These are phyloP conservation scores for Hyppa rectilinea DNA, from an alignment of 2,888 invertebrate genomes.

Conservation along the genomic window DNA sequence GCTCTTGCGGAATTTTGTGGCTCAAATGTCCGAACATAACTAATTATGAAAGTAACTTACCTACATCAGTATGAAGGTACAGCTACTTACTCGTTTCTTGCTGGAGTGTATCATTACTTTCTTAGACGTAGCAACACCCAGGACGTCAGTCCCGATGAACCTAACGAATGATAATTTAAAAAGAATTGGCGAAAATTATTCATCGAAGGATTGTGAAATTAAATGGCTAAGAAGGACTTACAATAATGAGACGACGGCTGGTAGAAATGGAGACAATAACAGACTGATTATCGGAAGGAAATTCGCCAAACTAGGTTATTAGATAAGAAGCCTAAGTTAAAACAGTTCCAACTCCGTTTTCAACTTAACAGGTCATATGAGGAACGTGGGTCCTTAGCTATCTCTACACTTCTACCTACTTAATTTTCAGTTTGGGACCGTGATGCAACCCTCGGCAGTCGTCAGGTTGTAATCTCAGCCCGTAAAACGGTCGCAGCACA, in stretches of 20 bases:
- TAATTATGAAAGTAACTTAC: constrained; percentile 27
- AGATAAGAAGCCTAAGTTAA: constrained; percentile 11
- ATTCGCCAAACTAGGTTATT: neutral
- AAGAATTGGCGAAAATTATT: neutral
- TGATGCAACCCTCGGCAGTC: constrained; percentile 48
- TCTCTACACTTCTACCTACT: constrained; percentile 30
- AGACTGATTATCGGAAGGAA: neutral
- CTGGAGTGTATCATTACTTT: neutral
- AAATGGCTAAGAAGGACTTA: neutral
- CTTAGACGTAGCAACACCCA: neutral
- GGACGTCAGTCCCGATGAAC: neutral
- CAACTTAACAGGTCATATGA: constrained; percentile 28
- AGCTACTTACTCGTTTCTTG: neutral
- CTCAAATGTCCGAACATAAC: constrained; percentile 35
- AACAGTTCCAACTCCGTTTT: constrained; percentile 16
- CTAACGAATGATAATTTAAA: neutral
- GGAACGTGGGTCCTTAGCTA: constrained; percentile 20
- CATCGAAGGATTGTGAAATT: neutral
- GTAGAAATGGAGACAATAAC: neutral
- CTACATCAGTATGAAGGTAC: neutral
- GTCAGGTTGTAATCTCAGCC: constrained; percentile 51
- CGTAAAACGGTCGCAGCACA: constrained; percentile 55
- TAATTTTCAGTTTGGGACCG: constrained; percentile 49
- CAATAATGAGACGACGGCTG: neutral
- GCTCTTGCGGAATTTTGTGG: constrained; percentile 39